Evolutionary conservation across 37 sponge, comb jelly and placozoan genomes (phyloP), one percentile per base, ranked within the genome.

Genomic region (Bolinopsis microptera): DNA sequence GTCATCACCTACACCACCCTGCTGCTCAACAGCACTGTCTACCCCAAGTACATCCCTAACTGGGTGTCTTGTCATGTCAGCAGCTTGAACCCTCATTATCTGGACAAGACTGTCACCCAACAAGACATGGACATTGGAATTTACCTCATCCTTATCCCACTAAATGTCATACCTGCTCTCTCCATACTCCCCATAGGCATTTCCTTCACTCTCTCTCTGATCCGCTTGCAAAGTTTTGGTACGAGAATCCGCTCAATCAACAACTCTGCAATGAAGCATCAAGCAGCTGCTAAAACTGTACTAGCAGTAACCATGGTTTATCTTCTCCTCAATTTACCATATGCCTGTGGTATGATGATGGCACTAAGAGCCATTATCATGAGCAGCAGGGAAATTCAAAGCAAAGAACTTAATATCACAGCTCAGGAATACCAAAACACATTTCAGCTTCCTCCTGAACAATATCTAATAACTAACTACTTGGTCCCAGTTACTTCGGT

Each of bases 251-350:
- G 5, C 28, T 35, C 36, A 0, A 40, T 86, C 1, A 18, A 25
- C 28, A n/a, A 3, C 5, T 21, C 13, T n/a, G 18, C 27, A 5
- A n/a, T n/a, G 75, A 86, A 40, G 22, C 40, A 40, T 8, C 37
- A 39, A 27, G 61, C 37, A 86, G 90, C 90, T 39, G 90, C 90
- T 41, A 86, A 41, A n/a, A 86, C 90, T 36, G 90, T 41, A 0
- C n/a, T 40, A 30, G 61, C 61, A 3, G 36, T 86, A 0, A 86
- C 90, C 9, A 23, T 40, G 0, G 61, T 26, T 1, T 86, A 86
- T 30, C 13, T 86, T 28, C 16, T 86, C 30, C 39, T 86, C 27
- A 86, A 86, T 48, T 2, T 86, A 5, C 90, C 90, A 35, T 86
- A 33, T 26, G 26, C 90, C 8, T 1, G 1, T 27, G 90, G 90